Evolutionary conservation across 2,797 vertebrate genomes (phyloP).

Genomic region (Scomberomorus guttatus): DNA sequence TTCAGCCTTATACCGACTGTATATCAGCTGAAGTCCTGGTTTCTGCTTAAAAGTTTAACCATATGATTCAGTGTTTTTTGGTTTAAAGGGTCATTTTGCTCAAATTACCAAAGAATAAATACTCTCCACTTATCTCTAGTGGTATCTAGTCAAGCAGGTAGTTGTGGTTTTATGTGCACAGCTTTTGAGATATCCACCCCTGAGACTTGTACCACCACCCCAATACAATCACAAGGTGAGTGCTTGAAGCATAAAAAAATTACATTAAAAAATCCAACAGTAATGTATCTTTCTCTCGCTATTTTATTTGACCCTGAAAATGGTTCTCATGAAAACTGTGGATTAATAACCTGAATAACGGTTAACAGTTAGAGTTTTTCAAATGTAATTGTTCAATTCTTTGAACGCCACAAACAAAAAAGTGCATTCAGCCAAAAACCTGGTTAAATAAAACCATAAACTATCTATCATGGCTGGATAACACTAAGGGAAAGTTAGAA

Average conservation of each 20-base stretch:
- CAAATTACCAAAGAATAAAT: not conserved
- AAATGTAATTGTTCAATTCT: not conserved
- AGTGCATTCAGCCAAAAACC: not conserved
- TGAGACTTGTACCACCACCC: not conserved
- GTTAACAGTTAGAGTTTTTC: not conserved
- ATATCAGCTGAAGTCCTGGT: not conserved
- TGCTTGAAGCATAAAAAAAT: not conserved
- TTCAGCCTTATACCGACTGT: not conserved
- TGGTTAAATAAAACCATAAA: conserved; percentile 4
- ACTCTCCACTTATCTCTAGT: not conserved
- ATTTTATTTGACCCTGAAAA: conserved; percentile 13
- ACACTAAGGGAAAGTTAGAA: not conserved
- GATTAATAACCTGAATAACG: not conserved
- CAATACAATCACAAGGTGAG: not conserved
- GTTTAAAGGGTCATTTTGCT: not conserved
- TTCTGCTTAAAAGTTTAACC: not conserved
- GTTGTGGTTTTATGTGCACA: conserved; percentile 12
- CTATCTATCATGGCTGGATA: not conserved
- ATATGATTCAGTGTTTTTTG: not conserved
- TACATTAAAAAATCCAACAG: not conserved
- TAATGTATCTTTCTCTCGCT: not conserved
- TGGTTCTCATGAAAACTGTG: not conserved
- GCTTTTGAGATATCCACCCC: conserved; percentile 1
- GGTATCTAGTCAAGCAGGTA: not conserved
- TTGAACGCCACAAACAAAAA: not conserved